Evolutionary conservation across 2,113 vertebrate genomes (phyloP).

Genomic region (Aspidoscelis tigris): DNA sequence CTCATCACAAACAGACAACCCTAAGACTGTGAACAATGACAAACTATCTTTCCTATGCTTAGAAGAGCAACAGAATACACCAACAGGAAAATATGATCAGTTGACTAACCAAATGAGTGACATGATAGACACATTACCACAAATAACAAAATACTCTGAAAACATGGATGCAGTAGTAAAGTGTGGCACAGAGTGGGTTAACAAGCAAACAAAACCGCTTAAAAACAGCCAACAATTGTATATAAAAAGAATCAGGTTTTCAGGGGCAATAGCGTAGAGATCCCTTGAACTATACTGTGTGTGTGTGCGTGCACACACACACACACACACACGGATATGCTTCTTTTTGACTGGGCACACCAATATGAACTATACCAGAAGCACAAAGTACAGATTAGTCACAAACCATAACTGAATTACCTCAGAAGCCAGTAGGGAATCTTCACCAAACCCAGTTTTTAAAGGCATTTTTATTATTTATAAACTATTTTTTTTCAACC

Average conservation of each 20-base stretch:
- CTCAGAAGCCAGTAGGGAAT: background rate
- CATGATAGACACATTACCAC: background rate
- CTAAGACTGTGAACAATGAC: too few relatives aligned
- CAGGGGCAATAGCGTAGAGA: background rate
- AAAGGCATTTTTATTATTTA: conserved; percentile 7
- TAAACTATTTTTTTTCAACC: background rate
- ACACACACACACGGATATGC: background rate
- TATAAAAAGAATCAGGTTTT: background rate
- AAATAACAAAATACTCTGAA: too few relatives aligned
- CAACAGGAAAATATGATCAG: too few relatives aligned
- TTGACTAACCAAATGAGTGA: too few relatives aligned
- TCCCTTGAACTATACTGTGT: background rate
- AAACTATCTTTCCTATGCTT: too few relatives aligned
- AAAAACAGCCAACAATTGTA: background rate
- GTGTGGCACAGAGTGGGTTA: too few relatives aligned
- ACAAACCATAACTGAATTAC: background rate
- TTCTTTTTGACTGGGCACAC: background rate
- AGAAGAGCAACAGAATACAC: too few relatives aligned
- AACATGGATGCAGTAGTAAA: background rate
- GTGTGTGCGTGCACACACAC: background rate
- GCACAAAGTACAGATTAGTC: background rate
- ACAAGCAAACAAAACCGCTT: background rate
- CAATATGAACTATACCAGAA: background rate
- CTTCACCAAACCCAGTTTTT: background rate
- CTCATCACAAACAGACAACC: too few relatives aligned